Base-by-base conservation (phyloP, 2,888 invertebrate species). In the Herminia tarsipennalis region DNA sequence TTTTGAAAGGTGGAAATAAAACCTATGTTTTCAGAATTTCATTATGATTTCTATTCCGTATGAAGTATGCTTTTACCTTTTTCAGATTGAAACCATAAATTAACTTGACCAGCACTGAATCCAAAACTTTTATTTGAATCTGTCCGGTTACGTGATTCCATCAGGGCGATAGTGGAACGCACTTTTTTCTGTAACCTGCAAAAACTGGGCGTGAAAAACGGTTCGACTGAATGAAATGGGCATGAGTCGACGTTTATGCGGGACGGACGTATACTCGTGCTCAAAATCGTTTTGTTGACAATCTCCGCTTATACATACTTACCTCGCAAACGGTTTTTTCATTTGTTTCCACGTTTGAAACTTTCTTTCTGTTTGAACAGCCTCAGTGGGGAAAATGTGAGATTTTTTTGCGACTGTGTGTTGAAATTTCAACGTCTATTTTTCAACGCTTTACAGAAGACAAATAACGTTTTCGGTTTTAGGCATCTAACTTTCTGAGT, bases 281-380 rank as follows among this genome's bases (percentile, higher is more conserved):
- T 60, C 61, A 43, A 72, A 74, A 72, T 66, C 56, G 70, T 70
- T 58, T 61, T 66, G 72, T 70, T 70, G 67, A 67, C 70, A 65
- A 64, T 66, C 37, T 62, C 29, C 45, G 56, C 59, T 45, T 62
- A 56, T 56, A 52, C 66, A 48, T 59, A 50, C 62, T 56, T 56
- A 62, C 59, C 30, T 46, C 33, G 33, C 49, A 41, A 56, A 54
- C 51, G 28, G 41, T 52, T 63, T 58, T 69, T 66, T 56, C 57
- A 56, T 58, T 68, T 69, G 62, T 71, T 64, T 68, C 56, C 40
- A 47, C 46, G 33, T 54, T 61, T 58, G 35, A 65, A 65, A 66
- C 58, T 60, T 66, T 60, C 57, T 42, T 52, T 12, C 33, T 58
- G 46, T 69, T 63, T 62, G 55, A 58, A 62, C 52, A 58, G 41